Evolutionary conservation across 2,888 invertebrate genomes (phyloP), one percentile per base, ranked within the genome.

Genomic region (Harpalus rubripes): DNA sequence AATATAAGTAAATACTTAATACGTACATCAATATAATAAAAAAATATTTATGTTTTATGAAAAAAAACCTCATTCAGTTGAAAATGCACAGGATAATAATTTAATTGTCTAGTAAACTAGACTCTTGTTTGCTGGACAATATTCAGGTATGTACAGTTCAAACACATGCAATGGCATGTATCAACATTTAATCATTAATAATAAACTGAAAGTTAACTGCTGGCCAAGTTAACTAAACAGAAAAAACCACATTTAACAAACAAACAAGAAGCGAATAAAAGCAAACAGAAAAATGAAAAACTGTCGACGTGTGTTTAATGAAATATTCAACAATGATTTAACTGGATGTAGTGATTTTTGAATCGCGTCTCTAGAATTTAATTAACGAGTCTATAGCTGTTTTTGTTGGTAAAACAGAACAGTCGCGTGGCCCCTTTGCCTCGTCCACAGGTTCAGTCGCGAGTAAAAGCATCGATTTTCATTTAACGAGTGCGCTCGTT

Each of bases 401-500:
- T 81, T 81, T 81, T 81, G 72, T 56, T 56, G 56, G 41, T 7
- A 65, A 65, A 65, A 81, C 44, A 81, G 81, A 65, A 81, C 44
- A 81, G 41, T 65, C 65, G 44, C 26, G 39, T 63, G 80, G 65
- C 72, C 15, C 26, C 7, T 26, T 63, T 63, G 26, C 79, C n/a
- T 26, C 32, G n/a, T 32, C 39, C 12, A 68, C 2, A 3, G 18
- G 44, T 18, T 26, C 52, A 44, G 81, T 63, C 22, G 63, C 63
- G 10, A 59, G 32, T 41, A 59, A 80, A 1, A 32, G 39, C 68
- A 68, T 81, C 59, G 81, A 81, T 81, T 81, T 81, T 81, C 72
- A 81, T 68, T 81, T 81, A 81, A 81, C 81, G 81, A 81, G 81
- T 39, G 68, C 26, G 58, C 81, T 68, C 81, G 81, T 81, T 68